Evolutionary conservation across 2,797 vertebrate species (phyloP).

Genomic region (Danio tinwini): DNA sequence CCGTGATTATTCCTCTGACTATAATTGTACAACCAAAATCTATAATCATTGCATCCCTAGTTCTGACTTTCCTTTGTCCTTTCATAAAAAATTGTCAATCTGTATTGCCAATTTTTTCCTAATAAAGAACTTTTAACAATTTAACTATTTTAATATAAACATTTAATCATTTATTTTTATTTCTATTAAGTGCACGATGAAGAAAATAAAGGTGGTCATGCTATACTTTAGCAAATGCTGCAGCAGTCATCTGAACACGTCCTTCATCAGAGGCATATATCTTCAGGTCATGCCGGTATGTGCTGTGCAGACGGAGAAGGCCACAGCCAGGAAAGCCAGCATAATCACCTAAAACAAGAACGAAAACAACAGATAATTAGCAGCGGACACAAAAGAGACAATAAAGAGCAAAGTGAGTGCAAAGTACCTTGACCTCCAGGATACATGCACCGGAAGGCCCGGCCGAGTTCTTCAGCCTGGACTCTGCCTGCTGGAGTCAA

Average conservation of each 20-base stretch:
- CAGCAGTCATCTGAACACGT: conserved; percentile 90
- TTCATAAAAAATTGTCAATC: too few species aligned
- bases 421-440: conserved; percentile 88
- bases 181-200: neutral
- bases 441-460: conserved; percentile 91
- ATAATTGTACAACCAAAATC: too few species aligned
- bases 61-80: too few species aligned
- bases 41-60: too few species aligned
- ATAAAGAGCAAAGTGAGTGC: neutral
- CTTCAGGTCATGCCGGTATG: conserved; percentile 90
- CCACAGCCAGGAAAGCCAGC: conserved; percentile 91
- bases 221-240: conserved; percentile 88
- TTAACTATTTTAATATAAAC: too few species aligned
- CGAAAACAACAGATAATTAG: neutral
- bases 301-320: conserved; percentile 87
- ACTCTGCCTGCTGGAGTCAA: conserved; percentile 88
- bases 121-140: neutral
- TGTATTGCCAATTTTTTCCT: too few species aligned
- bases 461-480: conserved; percentile 89
- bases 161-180: neutral
- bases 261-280: conserved; percentile 91
- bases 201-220: neutral
- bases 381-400: neutral
- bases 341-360: conserved; percentile 82
- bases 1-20: too few species aligned